Evolutionary conservation across 2,797 vertebrate genomes (phyloP).

Genomic region (Hoplostethus atlanticus): DNA sequence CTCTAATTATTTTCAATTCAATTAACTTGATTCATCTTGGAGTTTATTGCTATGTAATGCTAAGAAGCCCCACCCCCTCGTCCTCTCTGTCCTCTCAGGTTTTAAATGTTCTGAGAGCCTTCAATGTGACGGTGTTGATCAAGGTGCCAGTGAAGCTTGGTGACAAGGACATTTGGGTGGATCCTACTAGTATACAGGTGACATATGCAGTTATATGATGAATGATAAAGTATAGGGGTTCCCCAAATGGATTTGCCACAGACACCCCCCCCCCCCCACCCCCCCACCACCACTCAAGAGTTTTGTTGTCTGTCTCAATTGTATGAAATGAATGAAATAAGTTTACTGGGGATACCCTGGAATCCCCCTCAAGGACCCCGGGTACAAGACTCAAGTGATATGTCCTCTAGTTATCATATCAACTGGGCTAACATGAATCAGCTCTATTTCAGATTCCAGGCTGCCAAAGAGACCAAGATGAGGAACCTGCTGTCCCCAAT

Average conservation of each 20-base stretch:
- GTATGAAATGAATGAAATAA: too few species aligned
- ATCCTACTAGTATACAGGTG: slow-evolving; percentile 69
- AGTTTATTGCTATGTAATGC: not conserved
- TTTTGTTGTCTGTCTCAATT: too few species aligned
- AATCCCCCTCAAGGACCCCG: too few species aligned
- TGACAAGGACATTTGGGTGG: slow-evolving; percentile 76
- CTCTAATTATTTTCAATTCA: not conserved
- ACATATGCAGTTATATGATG: slow-evolving; percentile 2
- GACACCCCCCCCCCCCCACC: too few species aligned
- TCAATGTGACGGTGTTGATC: slow-evolving; percentile 82
- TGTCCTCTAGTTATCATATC: too few species aligned
- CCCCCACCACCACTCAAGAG: too few species aligned
- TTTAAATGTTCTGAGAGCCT: slow-evolving; percentile 73
- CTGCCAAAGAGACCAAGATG: slow-evolving; percentile 55
- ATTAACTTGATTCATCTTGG: not conserved
- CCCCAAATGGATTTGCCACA: too few species aligned
- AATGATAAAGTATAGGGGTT: too few species aligned
- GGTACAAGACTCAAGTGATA: too few species aligned
- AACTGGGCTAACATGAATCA: not conserved
- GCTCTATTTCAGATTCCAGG: slow-evolving; percentile 69
- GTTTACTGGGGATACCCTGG: too few species aligned
- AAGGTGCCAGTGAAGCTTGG: slow-evolving; percentile 83
- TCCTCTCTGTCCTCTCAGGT: slow-evolving; percentile 75
- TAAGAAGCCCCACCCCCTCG: not conserved
- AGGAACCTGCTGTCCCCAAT: slow-evolving; percentile 35